Evolutionary conservation across 1,140 invertebrate species (phyloP), one percentile per base, ranked within the genome.

Genomic region (Gryllus bimaculatus): DNA sequence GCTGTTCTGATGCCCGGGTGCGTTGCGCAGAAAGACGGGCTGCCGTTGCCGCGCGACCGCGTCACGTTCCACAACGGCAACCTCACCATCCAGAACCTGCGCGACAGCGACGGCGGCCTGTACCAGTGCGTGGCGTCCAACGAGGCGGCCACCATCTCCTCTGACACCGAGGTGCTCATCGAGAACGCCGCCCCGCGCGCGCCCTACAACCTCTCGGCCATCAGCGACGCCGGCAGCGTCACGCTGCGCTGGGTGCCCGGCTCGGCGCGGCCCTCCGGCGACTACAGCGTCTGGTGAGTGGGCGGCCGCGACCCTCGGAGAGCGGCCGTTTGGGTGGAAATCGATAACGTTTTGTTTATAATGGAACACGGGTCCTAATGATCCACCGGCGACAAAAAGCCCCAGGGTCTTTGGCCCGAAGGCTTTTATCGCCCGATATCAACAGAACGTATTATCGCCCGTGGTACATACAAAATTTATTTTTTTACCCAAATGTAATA

Each of bases 101-200:
- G 91, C 80, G 95, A 97, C 86, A 90, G 92, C 79, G 97, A 98
- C 87, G 91, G 96, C 21, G 96, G 96, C 8, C 87, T 93, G 80
- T 98, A 98, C 86, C 94, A 96, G 85, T 99, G 97, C 86, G 91
- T 95, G 49, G 93, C 95, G 4, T 93, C 91, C 81, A 98, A 98
- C 86, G 95, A 96, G 84, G 95, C 96, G 10, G 95, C 94, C n/a
- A 95, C 94, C 12, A 91, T 98, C 48, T 91, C 94, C 5, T 90
- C 92, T 1, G 92, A 95, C 85, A 94, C 96, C 4, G 93, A 96
- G 86, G 88, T 99, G 66, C 91, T 96, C 84, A 92, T 98, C 78
- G 91, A 96, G 87, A 91, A 96, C 83, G 88, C 92, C 66, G 93
- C 95, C 47, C 96, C 96, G 10, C 92, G 96, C 83, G 95, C 96